These are phyloP conservation scores for Apis dorsata DNA, from an alignment of 1,140 invertebrate genomes.

Conservation along the genomic window DNA sequence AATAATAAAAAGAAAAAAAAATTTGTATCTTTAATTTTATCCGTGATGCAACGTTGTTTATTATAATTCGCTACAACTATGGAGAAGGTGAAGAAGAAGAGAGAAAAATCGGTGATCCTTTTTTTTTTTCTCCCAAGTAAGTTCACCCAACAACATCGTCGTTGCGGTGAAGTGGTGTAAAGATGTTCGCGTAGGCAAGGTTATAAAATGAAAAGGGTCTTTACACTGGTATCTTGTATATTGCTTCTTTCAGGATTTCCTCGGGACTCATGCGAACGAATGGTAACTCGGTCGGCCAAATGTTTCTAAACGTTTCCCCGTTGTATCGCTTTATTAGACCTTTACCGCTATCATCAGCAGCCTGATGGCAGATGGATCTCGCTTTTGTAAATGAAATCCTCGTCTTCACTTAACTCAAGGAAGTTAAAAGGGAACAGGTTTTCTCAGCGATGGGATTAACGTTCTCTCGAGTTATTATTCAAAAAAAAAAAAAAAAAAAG, in stretches of 20 bases:
- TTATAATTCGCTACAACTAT: too few relatives aligned
- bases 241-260: neutral
- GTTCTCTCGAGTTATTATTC: neutral
- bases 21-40: too few relatives aligned
- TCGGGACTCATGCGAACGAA: neutral
- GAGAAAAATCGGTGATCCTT: neutral
- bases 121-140: neutral
- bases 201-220: constrained; percentile 14
- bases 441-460: constrained; percentile 15
- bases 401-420: neutral
- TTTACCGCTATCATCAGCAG: constrained; percentile 31
- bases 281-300: constrained; percentile 26
- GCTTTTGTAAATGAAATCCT: constrained; percentile 40
- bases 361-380: constrained; percentile 29
- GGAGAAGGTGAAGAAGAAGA: neutral
- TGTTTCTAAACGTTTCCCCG: constrained; percentile 20
- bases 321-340: constrained; percentile 37
- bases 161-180: neutral
- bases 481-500: neutral
- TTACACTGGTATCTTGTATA: constrained; percentile 1
- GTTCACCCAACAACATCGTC: neutral
- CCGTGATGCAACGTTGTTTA: too few relatives aligned
- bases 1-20: too few relatives aligned
- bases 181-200: neutral
- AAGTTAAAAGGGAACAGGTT: constrained; percentile 36